Evolutionary conservation across 2,888 invertebrate genomes (phyloP), one percentile per base, ranked within the genome.

Genomic region (Macropis europaea): DNA sequence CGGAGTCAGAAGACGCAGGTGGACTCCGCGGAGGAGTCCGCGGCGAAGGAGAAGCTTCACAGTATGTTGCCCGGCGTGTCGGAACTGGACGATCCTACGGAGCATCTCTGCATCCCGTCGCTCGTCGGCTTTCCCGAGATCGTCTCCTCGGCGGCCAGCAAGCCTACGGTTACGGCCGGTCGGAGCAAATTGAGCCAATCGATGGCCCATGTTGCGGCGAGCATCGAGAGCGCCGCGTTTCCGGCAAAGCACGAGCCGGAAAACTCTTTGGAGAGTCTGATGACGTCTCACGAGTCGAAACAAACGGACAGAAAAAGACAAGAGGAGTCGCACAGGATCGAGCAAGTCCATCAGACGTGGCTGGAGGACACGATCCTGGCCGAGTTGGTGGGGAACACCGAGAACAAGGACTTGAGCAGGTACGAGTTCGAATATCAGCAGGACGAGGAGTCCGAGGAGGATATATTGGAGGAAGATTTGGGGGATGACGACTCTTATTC

Each of bases 401-500:
- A 81, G 15, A 80, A 72, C 62, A 88, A 89, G 28, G 85, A 82
- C 2, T 34, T 83, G 30, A 60, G 81, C 9, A 81, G 82, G 32
- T 88, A 84, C 61, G 73, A 87, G 32, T 88, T 84, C 60, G 87
- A 86, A 45, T 89, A 86, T 36, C 82, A 82, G 1, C 84, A 86
- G 6, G 88, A 88, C 32, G 88, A 87, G 0, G 89, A 88, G 0
- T 84, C 84, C 3, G 88, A 88, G 2, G 87, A 86, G 1, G 85
- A 82, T 3, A 86, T 81, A 52, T 57, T 74, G 9, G 92, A 91
- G 24, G 90, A 88, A 11, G 89, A 90, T 24, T 78, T 86, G 1
- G 90, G 86, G 3, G 93, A 92, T 2, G 93, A 93, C 0, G 93
- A 93, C 42, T 91, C 91, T 0, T 92, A 92, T 47, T 92, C 92